These are phyloP conservation scores for Carlito syrichta DNA, from an alignment of 2,113 vertebrate species.

Conservation along the genomic window DNA sequence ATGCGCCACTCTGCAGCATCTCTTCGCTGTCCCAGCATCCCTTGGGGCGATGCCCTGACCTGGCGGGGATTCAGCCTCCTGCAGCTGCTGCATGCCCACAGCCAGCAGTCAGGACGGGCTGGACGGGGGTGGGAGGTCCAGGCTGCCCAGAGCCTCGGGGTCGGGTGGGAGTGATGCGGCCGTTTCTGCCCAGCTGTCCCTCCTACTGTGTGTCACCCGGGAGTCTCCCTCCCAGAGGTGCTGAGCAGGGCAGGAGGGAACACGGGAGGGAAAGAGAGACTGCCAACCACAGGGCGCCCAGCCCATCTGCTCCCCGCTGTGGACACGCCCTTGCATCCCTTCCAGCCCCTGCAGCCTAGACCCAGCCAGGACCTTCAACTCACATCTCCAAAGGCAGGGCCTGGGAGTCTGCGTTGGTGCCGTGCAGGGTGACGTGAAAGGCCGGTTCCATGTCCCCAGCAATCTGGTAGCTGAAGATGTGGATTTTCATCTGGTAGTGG, in stretches of 20 bases:
- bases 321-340: too few relatives aligned
- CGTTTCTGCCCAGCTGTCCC: constrained; percentile 11
- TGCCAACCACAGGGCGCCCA: too few relatives aligned
- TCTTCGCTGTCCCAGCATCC: background rate
- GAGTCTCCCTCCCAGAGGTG: background rate
- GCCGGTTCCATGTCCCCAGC: constrained; percentile 84
- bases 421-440: constrained; percentile 89
- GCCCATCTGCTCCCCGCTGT: too few relatives aligned
- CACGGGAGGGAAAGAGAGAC: too few relatives aligned
- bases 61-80: background rate
- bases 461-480: constrained; percentile 90
- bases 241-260: constrained; percentile 5
- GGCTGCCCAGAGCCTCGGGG: background rate
- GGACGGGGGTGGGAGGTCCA: too few relatives aligned
- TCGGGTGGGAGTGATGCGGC: background rate
- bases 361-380: constrained; percentile 72
- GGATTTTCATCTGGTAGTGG: constrained; percentile 99
- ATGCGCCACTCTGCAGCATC: background rate
- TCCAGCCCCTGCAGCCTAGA: too few relatives aligned
- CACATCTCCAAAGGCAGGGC: constrained; percentile 88
- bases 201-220: constrained; percentile 27
- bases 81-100: too few relatives aligned
- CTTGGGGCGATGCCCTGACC: background rate
- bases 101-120: too few relatives aligned
- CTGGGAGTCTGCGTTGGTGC: constrained; percentile 85